Evolutionary conservation across 2,888 invertebrate species (phyloP), one percentile per base, ranked within the genome.

Genomic region (Lagria hirta): DNA sequence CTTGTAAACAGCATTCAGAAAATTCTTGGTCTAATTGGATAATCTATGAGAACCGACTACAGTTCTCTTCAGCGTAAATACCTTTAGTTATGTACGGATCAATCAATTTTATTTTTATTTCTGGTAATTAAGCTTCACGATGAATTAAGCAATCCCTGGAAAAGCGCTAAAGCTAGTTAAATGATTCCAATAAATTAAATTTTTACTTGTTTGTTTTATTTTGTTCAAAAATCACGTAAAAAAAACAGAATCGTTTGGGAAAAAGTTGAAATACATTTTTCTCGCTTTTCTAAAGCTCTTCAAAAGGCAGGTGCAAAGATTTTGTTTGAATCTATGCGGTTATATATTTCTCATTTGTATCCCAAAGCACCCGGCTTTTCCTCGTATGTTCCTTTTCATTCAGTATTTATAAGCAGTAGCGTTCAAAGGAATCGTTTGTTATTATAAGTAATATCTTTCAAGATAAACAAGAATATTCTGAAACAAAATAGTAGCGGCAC

Each of bases 361-460:
- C 45, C 40, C 13, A 22, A 37, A 42, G 24, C 36, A 21, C 23
- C 33, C 32, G 28, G 43, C 28, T 43, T 23, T 30, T 42, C 20
- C 10, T n/a, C 14, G 17, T 28, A 37, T 43, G 44, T 49, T 52
- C 47, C 49, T 47, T 55, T 49, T 32, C 36, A 45, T 45, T 48
- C 41, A 32, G 33, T 45, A 49, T 45, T 45, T 46, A 38, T 49
- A 42, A 45, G 34, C 24, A 45, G 27, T 21, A 45, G 29, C 20
- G 41, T 29, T 45, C 47, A 49, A 45, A 49, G 44, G 37, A 41
- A 40, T 34, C 43, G 38, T 48, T 48, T 44, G 40, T 44, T 44
- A 45, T 44, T 44, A 40, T 40, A 44, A 43, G 28, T 48, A 48
- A 48, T 43, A 43, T 38, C 40, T 37, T 28, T 21, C 27, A 43